Evolutionary conservation across 2,797 vertebrate species (phyloP).

Genomic region (Falco biarmicus): DNA sequence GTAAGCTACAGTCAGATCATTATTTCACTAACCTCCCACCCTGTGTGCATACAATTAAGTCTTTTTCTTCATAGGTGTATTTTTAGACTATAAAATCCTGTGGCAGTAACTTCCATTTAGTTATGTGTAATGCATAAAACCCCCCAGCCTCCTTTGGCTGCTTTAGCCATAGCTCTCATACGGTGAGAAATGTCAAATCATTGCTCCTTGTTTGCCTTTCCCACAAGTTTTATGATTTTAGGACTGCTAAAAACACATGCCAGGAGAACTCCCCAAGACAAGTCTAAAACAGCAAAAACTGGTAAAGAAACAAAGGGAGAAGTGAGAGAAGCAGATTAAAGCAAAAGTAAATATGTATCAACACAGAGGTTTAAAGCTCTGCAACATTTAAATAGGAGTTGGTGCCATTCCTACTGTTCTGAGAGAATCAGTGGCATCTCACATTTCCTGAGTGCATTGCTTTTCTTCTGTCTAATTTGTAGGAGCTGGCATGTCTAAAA

Average conservation of each 20-base stretch:
- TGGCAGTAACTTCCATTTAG: background rate
- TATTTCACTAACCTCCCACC: background rate
- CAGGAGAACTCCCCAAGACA: background rate
- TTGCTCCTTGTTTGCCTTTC: background rate
- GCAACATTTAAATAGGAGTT: background rate
- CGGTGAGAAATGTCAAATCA: background rate
- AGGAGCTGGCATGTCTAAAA: background rate
- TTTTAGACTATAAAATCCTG: background rate
- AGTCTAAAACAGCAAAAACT: background rate
- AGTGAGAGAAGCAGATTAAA: constrained; percentile 4
- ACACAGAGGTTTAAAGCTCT: background rate
- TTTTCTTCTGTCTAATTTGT: constrained; percentile 10
- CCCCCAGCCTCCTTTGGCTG: background rate
- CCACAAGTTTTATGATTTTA: background rate
- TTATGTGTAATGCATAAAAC: background rate
- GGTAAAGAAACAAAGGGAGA: background rate
- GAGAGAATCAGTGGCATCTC: background rate
- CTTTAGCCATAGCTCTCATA: background rate
- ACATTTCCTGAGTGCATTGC: background rate
- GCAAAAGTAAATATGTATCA: background rate
- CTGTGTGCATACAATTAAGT: background rate
- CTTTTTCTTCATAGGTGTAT: background rate
- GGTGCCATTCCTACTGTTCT: background rate
- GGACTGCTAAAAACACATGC: background rate
- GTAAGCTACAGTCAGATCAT: background rate